Base-by-base conservation (phyloP, 2,113 vertebrate genomes). In the Salminus brasiliensis region DNA sequence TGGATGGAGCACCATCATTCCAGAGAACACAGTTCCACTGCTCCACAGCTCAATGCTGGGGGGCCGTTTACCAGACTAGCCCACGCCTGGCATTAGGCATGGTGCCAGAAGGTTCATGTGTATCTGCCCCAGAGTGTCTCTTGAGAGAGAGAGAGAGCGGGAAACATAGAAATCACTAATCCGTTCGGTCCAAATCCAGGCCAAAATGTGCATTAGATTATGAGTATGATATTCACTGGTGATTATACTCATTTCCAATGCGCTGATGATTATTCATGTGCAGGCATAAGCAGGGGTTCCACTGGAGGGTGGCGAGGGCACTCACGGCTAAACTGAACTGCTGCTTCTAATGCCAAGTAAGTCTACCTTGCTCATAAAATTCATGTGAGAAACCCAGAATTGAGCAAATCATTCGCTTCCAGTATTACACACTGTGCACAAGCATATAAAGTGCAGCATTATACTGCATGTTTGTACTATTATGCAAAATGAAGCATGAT, bases 401-500 rank as follows among this genome's bases (percentile, higher is more conserved):
- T 39, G 25, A 34, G 34, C 32, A 30, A 53, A 73, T 66, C 16
- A n/a, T 63, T 52, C 18, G 27, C 63, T 72, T 72, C 72, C 27
- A 53, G 69, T 49, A 41, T 53, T 72, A 18, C 77, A 52, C 49
- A 32, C 5, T 63, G 47, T 72, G 27, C 39, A 32, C 43, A 53
- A 36, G 34, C 34, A 43, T 73, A 66, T 65, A 65, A 73, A 79
- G 32, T 25, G 15, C 62, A 39, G 25, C 30, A 62, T 72, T 72
- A 62, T 71, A 66, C 30, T 39, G 47, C 36, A 68, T 59, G 30
- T 73, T 65, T 79, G 45, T 25, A 53, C 63, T 21, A 73, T 72
- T 79, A 57, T 66, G 77, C 69, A 72, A 72, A 79, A 72, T 65
- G 45, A 65, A 72, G 55, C 30, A 6, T 53, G 21, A 11, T 72